Evolutionary conservation across 2,888 invertebrate species (phyloP).

Genomic region (Patella pellucida): DNA sequence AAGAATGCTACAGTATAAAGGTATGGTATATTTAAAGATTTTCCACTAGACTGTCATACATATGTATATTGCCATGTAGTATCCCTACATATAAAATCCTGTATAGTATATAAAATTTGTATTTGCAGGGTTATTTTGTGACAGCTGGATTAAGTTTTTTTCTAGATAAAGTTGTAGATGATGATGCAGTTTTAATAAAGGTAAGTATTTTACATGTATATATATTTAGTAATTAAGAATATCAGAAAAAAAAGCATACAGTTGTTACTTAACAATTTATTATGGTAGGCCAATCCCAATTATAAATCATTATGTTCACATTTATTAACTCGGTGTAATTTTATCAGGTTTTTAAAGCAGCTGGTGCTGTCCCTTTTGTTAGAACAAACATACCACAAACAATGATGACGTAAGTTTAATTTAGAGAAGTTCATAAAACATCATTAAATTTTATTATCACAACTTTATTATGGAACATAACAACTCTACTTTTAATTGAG

Average conservation of each 20-base stretch:
- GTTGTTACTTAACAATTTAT: not conserved
- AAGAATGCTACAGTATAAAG: slow-evolving; percentile 50
- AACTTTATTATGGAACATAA: too few species aligned
- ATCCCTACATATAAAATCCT: not conserved
- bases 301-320: too few species aligned
- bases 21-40: slow-evolving; percentile 29
- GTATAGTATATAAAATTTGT: not conserved
- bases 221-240: not conserved
- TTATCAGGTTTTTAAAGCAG: slow-evolving; percentile 52
- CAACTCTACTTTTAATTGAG: too few species aligned
- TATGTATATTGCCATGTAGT: not conserved
- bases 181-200: slow-evolving; percentile 51
- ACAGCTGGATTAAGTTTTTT: slow-evolving; percentile 47
- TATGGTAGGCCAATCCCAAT: slow-evolving; percentile 25
- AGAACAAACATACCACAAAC: slow-evolving; percentile 66
- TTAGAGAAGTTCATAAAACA: not conserved
- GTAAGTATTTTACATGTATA: slow-evolving; percentile 28
- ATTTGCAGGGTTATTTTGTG: slow-evolving; percentile 44
- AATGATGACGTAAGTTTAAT: slow-evolving; percentile 37
- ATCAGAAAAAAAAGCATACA: not conserved
- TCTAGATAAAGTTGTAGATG: slow-evolving; percentile 35
- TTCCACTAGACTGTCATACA: not conserved
- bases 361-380: slow-evolving; percentile 73
- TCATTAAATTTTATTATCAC: too few species aligned
- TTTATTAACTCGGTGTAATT: not conserved